Evolutionary conservation across 2,113 vertebrate genomes (phyloP).

Genomic region (Myotis brandtii): DNA sequence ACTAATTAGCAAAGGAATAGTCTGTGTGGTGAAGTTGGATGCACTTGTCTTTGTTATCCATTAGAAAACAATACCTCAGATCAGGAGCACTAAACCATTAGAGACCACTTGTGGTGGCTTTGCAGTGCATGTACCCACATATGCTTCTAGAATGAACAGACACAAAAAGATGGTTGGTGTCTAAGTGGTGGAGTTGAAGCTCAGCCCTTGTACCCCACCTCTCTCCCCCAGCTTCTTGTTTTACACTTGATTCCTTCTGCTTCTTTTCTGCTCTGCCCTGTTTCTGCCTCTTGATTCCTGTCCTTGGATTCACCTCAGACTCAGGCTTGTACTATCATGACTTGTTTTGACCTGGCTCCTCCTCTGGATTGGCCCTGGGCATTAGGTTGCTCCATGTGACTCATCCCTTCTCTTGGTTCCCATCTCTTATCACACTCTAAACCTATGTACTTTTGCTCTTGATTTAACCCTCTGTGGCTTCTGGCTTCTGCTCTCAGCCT

Average conservation of each 20-base stretch:
- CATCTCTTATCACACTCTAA: not conserved
- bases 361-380: conserved; percentile 14
- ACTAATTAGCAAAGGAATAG: not conserved
- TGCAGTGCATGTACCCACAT: not conserved
- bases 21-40: not conserved
- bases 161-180: not conserved
- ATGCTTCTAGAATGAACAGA: not conserved
- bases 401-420: conserved; percentile 59
- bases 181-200: not conserved
- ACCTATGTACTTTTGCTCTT: not conserved
- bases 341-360: conserved; percentile 11
- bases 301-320: conserved; percentile 55
- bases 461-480: not conserved
- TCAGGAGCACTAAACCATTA: not conserved
- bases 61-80: not conserved
- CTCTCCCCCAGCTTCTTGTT: not conserved
- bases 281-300: not conserved
- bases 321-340: not conserved
- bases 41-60: not conserved
- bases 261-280: not conserved
- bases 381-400: conserved; percentile 32
- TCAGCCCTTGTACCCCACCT: not conserved
- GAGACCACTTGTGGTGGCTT: not conserved
- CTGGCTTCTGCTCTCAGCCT: conserved; percentile 29
- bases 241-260: not conserved